Conservation (phyloP, 2,113 vertebrate genomes). For the Pteronura brasiliensis region DNA sequence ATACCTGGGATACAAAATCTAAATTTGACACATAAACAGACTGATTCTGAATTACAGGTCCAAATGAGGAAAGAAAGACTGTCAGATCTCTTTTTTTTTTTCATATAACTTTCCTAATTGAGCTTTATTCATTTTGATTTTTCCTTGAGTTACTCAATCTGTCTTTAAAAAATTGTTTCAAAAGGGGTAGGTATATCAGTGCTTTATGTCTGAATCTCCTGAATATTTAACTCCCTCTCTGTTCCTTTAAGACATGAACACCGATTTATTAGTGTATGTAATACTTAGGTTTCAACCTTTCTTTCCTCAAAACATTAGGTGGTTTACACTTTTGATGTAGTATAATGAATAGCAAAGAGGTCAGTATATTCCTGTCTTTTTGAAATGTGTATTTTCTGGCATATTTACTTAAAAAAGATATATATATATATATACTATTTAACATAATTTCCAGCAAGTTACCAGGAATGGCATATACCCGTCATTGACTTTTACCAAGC, state of each 20-base stretch:
- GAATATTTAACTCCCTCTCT: not conserved
- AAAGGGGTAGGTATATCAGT: not conserved
- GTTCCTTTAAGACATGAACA: not conserved
- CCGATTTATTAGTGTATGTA: not conserved
- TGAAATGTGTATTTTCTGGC: not conserved
- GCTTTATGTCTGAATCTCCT: not conserved
- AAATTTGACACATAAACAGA: not conserved
- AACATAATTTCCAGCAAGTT: not conserved
- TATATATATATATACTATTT: not conserved
- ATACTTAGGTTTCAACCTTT: not conserved
- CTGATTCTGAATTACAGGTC: not conserved
- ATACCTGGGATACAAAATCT: not conserved
- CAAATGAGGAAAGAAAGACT: not conserved
- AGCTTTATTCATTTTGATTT: conserved; percentile 7
- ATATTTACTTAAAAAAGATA: not conserved
- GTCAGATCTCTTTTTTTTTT: not conserved
- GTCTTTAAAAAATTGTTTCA: not conserved
- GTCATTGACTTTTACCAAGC: not conserved
- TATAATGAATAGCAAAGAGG: not conserved
- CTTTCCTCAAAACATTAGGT: not conserved
- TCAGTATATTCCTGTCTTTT: not conserved
- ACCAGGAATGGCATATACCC: not conserved
- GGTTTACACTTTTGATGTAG: not conserved
- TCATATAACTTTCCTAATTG: not conserved
- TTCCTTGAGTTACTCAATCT: not conserved